phyloP scores from a whole-genome alignment of 2,888 invertebrate genomes.

The Drosophila leonis region DNA sequence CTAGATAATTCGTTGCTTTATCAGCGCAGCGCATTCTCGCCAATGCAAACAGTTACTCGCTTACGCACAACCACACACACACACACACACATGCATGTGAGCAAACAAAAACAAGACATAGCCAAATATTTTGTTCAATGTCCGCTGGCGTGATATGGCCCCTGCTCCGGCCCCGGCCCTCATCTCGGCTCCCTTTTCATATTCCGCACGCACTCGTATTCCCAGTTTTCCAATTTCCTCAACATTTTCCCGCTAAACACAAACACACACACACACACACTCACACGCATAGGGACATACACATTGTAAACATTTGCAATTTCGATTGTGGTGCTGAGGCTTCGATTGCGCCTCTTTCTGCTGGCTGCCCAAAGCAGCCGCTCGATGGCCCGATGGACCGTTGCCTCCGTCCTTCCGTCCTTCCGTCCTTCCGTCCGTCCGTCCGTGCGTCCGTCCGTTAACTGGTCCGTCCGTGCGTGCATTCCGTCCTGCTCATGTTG shows the following conservation, averaged over 20 bases:
- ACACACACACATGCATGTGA: constrained; percentile 15
- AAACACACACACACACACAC: constrained; percentile 9
- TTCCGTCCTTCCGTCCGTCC: constrained; percentile 11
- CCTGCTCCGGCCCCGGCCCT: background rate
- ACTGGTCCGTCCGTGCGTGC: constrained; percentile 16
- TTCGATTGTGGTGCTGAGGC: constrained; percentile 56
- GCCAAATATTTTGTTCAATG: constrained; percentile 45
- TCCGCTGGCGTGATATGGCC: constrained; percentile 27
- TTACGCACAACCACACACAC: background rate
- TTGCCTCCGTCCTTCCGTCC: background rate
- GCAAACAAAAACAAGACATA: constrained; percentile 22
- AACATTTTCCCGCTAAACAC: constrained; percentile 37
- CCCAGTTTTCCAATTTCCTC: constrained; percentile 51
- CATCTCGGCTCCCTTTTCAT: background rate
- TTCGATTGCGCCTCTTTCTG: constrained; percentile 58
- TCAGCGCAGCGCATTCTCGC: constrained; percentile 10
- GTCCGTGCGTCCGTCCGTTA: constrained; percentile 8
- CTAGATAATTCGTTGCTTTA: constrained; percentile 19
- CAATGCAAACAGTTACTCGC: constrained; percentile 9
- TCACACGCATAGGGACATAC: constrained; percentile 10
- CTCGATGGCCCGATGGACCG: constrained; percentile 4
- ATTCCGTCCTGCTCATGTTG: constrained; percentile 47
- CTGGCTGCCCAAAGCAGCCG: constrained; percentile 1
- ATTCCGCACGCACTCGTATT: constrained; percentile 6
- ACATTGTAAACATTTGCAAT: constrained; percentile 54